Conservation (phyloP, 2,888 invertebrate genomes). For the Leptopilina myrica region DNA sequence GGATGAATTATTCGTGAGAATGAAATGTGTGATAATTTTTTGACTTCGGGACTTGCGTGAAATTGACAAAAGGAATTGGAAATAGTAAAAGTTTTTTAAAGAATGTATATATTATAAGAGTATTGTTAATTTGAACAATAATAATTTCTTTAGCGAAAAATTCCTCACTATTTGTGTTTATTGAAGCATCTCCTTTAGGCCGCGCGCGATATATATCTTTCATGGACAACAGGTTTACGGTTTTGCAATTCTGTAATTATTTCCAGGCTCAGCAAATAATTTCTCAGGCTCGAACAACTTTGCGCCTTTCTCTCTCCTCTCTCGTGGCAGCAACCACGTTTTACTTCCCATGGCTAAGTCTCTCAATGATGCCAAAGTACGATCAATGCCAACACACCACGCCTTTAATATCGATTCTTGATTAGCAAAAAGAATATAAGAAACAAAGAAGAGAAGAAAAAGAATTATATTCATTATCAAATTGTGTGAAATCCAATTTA, state of each 20-base stretch:
- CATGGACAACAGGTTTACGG: constrained; percentile 36
- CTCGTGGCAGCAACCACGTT: background rate
- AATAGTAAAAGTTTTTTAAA: no score
- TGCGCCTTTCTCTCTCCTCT: constrained; percentile 31
- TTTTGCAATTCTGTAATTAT: constrained; percentile 36
- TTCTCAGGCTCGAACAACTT: constrained; percentile 33
- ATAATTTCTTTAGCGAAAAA: background rate
- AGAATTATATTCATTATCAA: background rate
- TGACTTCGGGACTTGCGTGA: no score
- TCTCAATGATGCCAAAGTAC: constrained; percentile 22
- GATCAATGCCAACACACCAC: constrained; percentile 30
- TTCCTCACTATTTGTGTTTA: constrained; percentile 14
- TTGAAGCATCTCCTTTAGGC: constrained; percentile 18
- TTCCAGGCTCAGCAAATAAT: constrained; percentile 25
- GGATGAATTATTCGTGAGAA: no score
- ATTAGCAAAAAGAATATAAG: background rate
- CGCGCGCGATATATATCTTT: constrained; percentile 23
- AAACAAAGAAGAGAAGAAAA: background rate
- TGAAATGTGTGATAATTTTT: no score
- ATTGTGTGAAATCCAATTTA: background rate
- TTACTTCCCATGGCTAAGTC: constrained; percentile 25
- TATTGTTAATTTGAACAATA: background rate
- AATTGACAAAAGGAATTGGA: no score
- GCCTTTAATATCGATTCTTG: background rate
- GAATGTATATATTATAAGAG: no score